Conservation (phyloP, 2,888 invertebrate species). For the Junonia oenone region DNA sequence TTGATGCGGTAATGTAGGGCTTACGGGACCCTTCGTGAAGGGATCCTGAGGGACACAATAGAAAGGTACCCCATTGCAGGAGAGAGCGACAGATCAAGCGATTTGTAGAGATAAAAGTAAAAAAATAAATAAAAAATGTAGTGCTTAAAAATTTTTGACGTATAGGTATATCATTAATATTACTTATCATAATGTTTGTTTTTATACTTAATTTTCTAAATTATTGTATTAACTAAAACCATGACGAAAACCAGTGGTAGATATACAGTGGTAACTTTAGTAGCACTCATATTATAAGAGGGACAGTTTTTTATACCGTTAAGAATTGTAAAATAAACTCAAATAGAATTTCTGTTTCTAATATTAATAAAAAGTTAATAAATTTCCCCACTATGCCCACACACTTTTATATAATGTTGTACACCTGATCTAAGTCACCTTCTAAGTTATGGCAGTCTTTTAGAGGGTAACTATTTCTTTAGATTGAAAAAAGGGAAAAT, state of each 20-base stretch:
- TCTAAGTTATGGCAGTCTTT: constrained; percentile 42
- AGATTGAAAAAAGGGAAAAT: constrained; percentile 38
- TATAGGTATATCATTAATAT: too few species aligned
- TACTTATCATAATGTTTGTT: neutral
- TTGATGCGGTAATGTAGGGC: constrained; percentile 58
- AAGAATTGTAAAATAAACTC: neutral
- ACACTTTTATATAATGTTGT: constrained; percentile 27
- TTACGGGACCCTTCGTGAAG: constrained; percentile 39
- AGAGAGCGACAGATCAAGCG: constrained; percentile 18
- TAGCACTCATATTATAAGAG: neutral
- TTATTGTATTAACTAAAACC: neutral
- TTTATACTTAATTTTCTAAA: too few species aligned
- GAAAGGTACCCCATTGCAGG: constrained; percentile 29
- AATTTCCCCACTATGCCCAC: constrained; percentile 14
- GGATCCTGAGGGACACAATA: constrained; percentile 34
- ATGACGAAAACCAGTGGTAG: too few species aligned
- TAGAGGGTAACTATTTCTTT: constrained; percentile 42
- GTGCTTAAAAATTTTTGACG: too few species aligned
- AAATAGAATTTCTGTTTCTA: neutral
- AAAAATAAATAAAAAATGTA: too few species aligned
- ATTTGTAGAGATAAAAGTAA: neutral
- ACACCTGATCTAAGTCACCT: constrained; percentile 41
- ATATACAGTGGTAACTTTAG: neutral
- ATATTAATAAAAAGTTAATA: neutral
- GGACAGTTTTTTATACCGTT: neutral